Conservation (phyloP, 2,797 vertebrate species). For the Sebastes steindachneri region DNA sequence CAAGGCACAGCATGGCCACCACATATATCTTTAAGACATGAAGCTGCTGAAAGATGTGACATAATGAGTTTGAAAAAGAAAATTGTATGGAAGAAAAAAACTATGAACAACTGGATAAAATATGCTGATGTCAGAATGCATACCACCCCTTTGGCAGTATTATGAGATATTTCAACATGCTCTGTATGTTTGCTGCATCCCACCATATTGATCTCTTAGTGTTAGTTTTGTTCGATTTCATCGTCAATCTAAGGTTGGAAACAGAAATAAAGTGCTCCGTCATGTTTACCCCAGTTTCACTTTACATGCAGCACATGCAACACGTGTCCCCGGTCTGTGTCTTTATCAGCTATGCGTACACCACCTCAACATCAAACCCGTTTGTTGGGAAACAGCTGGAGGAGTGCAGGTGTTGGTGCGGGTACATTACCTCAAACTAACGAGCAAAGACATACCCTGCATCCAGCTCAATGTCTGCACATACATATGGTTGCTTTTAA, state of each 20-base stretch:
- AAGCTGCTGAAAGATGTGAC: background rate
- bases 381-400: constrained; percentile 7
- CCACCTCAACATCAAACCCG: background rate
- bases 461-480: background rate
- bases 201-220: background rate
- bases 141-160: constrained; percentile 1
- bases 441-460: background rate
- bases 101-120: background rate
- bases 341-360: constrained; percentile 12
- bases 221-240: background rate
- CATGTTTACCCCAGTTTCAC: background rate
- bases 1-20: background rate
- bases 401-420: constrained; percentile 14
- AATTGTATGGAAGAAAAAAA: background rate
- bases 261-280: background rate
- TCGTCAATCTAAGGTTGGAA: background rate
- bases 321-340: constrained; percentile 9
- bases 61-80: background rate
- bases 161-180: background rate
- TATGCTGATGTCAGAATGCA: background rate
- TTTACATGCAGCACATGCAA: background rate
- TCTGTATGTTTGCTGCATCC: background rate
- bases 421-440: background rate
- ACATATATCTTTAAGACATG: background rate
- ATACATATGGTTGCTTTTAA: background rate